Conservation (phyloP, 2,797 vertebrate species). For the Argyrosomus regius region DNA sequence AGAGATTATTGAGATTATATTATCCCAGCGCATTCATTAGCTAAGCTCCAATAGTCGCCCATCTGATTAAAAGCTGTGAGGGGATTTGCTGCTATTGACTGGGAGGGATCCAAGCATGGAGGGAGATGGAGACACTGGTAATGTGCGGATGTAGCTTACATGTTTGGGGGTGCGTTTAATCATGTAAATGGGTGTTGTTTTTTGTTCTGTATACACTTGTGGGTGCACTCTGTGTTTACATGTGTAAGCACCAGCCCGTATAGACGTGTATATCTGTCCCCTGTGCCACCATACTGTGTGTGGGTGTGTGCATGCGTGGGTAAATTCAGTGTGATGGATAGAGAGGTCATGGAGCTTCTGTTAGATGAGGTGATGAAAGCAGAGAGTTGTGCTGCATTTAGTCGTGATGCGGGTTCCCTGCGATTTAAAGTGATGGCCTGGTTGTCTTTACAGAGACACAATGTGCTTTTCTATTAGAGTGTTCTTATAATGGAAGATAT, state of each 20-base stretch:
- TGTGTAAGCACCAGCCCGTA: slow-evolving; percentile 14
- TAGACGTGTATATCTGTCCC: neutral
- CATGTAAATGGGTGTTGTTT: slow-evolving; percentile 22
- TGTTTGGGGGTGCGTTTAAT: slow-evolving; percentile 38
- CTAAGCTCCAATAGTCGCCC: slow-evolving; percentile 76
- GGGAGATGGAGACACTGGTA: slow-evolving; percentile 39
- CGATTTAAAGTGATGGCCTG: slow-evolving; percentile 24
- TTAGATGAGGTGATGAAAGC: slow-evolving; percentile 36
- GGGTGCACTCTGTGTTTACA: slow-evolving; percentile 22
- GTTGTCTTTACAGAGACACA: slow-evolving; percentile 16
- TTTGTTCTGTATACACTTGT: slow-evolving; percentile 16
- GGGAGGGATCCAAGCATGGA: slow-evolving; percentile 55
- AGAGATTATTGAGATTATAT: slow-evolving; percentile 83
- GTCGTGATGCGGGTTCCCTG: neutral
- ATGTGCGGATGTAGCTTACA: slow-evolving; percentile 16
- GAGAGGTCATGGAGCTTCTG: slow-evolving; percentile 20
- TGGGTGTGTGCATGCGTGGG: neutral
- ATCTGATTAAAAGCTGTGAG: slow-evolving; percentile 75
- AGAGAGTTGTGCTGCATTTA: slow-evolving; percentile 6
- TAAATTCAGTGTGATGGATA: slow-evolving; percentile 19
- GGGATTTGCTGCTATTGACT: slow-evolving; percentile 74
- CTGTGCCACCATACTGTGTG: neutral
- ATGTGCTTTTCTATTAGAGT: slow-evolving; percentile 13
- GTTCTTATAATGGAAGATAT: slow-evolving; percentile 15
- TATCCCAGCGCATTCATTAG: slow-evolving; percentile 82